Percentiles rank a stretch among this genome's conserved stretches.
Conservation (phyloP, 1,140 invertebrate species). For the Zaprionus nigranus region DNA sequence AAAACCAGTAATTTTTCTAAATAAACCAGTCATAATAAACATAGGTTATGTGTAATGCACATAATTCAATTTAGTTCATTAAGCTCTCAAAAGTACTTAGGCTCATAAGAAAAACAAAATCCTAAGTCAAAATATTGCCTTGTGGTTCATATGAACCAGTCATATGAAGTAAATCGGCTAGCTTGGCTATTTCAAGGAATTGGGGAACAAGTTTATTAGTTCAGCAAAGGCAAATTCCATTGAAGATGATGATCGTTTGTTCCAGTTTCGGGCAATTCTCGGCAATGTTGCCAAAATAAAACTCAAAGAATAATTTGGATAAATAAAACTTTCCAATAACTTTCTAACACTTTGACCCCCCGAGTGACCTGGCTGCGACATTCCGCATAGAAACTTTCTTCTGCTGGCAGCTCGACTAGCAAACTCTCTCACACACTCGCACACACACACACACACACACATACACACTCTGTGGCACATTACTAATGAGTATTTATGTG, state of each 20-base stretch:
- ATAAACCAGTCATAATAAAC: too few relatives aligned
- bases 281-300: slow-evolving; percentile 39
- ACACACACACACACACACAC: slow-evolving; percentile 20
- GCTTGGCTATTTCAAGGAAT: not conserved
- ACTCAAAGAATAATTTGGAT: slow-evolving; percentile 16
- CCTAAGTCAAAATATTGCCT: not conserved
- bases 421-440: slow-evolving; percentile 8
- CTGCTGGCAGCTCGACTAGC: slow-evolving; percentile 4
- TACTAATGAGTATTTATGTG: slow-evolving; percentile 78
- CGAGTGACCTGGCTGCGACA: slow-evolving; percentile 40
- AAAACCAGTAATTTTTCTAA: too few relatives aligned
- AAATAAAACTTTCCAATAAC: slow-evolving; percentile 61
- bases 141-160: not conserved
- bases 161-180: not conserved
- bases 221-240: slow-evolving; percentile 14
- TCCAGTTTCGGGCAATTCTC: slow-evolving; percentile 43
- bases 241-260: slow-evolving; percentile 41
- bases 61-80: not conserved
- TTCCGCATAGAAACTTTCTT: slow-evolving; percentile 59
- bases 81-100: not conserved
- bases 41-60: too few relatives aligned
- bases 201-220: slow-evolving; percentile 22
- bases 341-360: slow-evolving; percentile 74
- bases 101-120: not conserved
- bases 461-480: slow-evolving; percentile 13